Percentiles rank a stretch among this genome's conserved stretches.
Conservation (phyloP, 2,797 vertebrate genomes). For the Huso huso region DNA sequence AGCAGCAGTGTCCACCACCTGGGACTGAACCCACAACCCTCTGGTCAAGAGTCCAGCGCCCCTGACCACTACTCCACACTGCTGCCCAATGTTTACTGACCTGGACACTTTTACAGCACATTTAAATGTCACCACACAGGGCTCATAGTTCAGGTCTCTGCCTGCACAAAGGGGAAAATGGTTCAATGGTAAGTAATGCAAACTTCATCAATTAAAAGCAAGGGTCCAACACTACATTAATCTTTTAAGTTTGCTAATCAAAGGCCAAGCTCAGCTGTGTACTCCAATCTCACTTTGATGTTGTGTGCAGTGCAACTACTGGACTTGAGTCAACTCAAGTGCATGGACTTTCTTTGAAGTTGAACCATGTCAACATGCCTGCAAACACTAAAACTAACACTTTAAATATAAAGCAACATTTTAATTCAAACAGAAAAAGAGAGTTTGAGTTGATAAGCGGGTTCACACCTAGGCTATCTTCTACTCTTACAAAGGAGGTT, state of each 20-base stretch:
- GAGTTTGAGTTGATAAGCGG: conserved; percentile 31
- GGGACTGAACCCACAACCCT: no score
- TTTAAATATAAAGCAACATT: conserved; percentile 32
- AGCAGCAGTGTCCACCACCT: no score
- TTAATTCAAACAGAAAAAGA: conserved; percentile 36
- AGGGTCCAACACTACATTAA: conserved; percentile 28
- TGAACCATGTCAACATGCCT: conserved; percentile 34
- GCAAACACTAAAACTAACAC: conserved; percentile 43
- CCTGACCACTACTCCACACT: no score
- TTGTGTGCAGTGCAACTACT: conserved; percentile 27
- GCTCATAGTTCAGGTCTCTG: not conserved
- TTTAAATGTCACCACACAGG: not conserved
- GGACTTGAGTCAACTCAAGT: conserved; percentile 34
- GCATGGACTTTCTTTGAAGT: conserved; percentile 39
- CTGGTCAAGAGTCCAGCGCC: no score
- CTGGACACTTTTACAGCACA: no score
- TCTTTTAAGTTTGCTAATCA: conserved; percentile 32
- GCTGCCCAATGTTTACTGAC: no score
- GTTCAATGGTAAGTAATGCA: conserved; percentile 5
- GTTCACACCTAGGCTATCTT: conserved; percentile 30
- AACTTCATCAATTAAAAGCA: conserved; percentile 4
- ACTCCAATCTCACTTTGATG: conserved; percentile 39
- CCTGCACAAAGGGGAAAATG: not conserved
- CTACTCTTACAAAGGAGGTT: conserved; percentile 27
- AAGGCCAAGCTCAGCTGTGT: conserved; percentile 38